These are phyloP conservation scores for Catocala fraxini DNA, from an alignment of 2,888 invertebrate species.

Conservation along the genomic window DNA sequence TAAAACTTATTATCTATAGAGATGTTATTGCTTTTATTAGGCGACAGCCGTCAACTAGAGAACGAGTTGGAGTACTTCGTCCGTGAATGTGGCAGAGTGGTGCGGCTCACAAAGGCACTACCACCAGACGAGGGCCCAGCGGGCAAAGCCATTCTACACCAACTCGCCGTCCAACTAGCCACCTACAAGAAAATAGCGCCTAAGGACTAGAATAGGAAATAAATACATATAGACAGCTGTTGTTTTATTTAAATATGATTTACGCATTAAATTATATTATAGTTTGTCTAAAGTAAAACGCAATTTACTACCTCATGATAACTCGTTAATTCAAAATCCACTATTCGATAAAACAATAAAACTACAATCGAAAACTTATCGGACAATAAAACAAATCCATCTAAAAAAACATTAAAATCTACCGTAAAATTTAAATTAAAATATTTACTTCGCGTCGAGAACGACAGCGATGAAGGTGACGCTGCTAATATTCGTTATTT, in stretches of 20 bases:
- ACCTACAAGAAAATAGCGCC: slow-evolving; percentile 93
- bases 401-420: slow-evolving; percentile 50
- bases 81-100: slow-evolving; percentile 93
- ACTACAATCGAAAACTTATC: slow-evolving; percentile 55
- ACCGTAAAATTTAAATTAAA: slow-evolving; percentile 38
- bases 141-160: slow-evolving; percentile 91
- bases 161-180: slow-evolving; percentile 92
- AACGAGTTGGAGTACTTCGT: slow-evolving; percentile 97
- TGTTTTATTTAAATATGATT: slow-evolving; percentile 24
- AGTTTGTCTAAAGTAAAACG: too few relatives aligned
- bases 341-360: slow-evolving; percentile 41
- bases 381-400: slow-evolving; percentile 50
- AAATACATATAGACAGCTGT: slow-evolving; percentile 50
- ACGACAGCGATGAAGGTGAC: slow-evolving; percentile 56
- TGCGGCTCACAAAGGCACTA: slow-evolving; percentile 93
- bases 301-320: too few relatives aligned
- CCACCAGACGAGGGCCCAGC: slow-evolving; percentile 87
- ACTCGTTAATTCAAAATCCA: slow-evolving; percentile 6
- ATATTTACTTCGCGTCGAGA: slow-evolving; percentile 31
- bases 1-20: not conserved
- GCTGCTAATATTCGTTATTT: slow-evolving; percentile 50
- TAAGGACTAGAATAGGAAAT: slow-evolving; percentile 61
- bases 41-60: slow-evolving; percentile 83
- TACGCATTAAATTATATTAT: not conserved
- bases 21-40: slow-evolving; percentile 48